These are phyloP conservation scores for Triplophysa rosa DNA, from an alignment of 2,113 vertebrate species.

Conservation along the genomic window DNA sequence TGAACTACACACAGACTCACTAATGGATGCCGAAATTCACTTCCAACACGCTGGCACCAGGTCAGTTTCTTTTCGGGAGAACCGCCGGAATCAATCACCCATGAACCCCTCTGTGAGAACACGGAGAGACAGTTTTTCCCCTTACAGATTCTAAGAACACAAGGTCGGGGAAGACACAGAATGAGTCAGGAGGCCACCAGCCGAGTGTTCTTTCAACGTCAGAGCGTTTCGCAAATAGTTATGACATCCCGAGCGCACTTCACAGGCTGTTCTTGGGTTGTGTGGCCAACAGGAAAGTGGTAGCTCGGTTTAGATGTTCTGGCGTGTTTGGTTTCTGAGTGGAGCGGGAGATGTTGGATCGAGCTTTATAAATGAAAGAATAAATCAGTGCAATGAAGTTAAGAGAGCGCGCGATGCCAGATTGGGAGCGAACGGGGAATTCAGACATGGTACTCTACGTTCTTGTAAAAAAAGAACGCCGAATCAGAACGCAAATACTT, in stretches of 20 bases:
- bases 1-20: background rate
- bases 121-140: background rate
- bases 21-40: background rate
- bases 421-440: background rate
- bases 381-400: background rate
- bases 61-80: background rate
- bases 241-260: background rate
- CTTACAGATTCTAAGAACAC: background rate
- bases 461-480: conserved; percentile 23
- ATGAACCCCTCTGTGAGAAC: background rate
- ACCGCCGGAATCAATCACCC: background rate
- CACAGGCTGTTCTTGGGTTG: background rate
- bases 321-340: background rate
- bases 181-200: no score
- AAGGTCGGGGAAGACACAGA: background rate
- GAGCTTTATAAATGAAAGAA: background rate
- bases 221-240: background rate
- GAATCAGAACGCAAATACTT: background rate
- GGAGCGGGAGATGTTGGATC: background rate
- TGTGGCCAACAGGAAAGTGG: background rate
- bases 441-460: conserved; percentile 25
- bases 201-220: background rate
- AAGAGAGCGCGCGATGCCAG: background rate
- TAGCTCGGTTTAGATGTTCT: background rate
- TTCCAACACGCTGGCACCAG: background rate